Conservation (phyloP, 2,113 vertebrate species). For the Etheostoma cragini region DNA sequence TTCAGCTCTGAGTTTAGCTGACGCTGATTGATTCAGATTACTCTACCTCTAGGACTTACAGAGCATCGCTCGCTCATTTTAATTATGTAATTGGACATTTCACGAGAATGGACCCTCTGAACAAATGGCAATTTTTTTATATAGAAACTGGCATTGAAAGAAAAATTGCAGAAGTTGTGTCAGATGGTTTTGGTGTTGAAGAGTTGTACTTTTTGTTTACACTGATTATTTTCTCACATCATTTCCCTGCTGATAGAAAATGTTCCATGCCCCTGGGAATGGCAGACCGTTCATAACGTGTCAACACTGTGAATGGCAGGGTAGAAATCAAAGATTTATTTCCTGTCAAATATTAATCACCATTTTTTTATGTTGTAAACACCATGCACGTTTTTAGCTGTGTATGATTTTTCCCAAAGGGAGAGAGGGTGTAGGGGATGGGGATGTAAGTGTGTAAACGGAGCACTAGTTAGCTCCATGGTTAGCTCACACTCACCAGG, state of each 20-base stretch:
- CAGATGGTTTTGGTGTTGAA: not conserved
- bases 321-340: not conserved
- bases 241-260: not conserved
- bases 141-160: not conserved
- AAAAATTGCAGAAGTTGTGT: not conserved
- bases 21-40: not conserved
- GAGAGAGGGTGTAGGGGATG: too few species aligned
- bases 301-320: conserved; percentile 1
- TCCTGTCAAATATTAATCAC: not conserved
- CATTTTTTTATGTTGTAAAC: not conserved
- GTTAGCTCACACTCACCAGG: too few species aligned
- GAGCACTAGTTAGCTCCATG: too few species aligned
- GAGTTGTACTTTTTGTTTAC: not conserved
- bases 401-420: not conserved
- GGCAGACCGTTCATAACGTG: conserved; percentile 8
- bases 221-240: not conserved
- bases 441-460: too few species aligned
- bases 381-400: too few species aligned
- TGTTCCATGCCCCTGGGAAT: not conserved
- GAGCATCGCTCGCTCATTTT: not conserved
- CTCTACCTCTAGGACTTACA: not conserved
- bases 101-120: not conserved
- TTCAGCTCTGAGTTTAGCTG: not conserved
- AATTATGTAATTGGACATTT: not conserved
- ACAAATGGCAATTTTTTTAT: not conserved